Percentiles rank a stretch among this genome's conserved stretches.
phyloP scores from a whole-genome alignment of 1,140 invertebrate species.

The Episyrphus balteatus region DNA sequence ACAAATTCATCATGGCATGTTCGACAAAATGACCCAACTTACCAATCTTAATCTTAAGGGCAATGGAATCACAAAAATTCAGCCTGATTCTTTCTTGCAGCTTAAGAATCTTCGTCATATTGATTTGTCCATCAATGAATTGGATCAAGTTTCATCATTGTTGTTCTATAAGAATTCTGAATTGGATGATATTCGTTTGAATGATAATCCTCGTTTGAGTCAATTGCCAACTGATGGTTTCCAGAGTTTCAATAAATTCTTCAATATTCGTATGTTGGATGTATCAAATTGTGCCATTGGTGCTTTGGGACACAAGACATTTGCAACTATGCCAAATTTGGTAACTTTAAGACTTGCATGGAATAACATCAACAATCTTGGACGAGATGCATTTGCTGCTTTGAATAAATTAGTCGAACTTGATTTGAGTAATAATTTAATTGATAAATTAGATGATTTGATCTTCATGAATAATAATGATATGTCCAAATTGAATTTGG shows the following conservation, averaged over 20 bases:
- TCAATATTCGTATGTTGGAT: constrained; percentile 54
- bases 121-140: constrained; percentile 55
- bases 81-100: constrained; percentile 51
- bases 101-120: constrained; percentile 50
- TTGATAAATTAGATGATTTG: constrained; percentile 44
- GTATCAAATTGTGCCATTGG: constrained; percentile 55
- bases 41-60: constrained; percentile 50
- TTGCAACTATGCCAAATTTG: constrained; percentile 54
- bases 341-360: constrained; percentile 49
- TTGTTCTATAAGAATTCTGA: constrained; percentile 54
- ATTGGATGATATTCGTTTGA: constrained; percentile 53
- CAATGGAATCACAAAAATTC: constrained; percentile 52
- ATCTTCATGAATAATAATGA: constrained; percentile 50
- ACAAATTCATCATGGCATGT: constrained; percentile 50
- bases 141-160: constrained; percentile 49
- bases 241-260: constrained; percentile 42
- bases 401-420: constrained; percentile 49
- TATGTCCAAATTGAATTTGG: constrained; percentile 53
- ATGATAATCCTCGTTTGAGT: constrained; percentile 50
- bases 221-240: constrained; percentile 48
- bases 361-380: constrained; percentile 47
- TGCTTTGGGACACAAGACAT: constrained; percentile 46
- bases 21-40: constrained; percentile 47
- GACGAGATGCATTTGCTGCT: constrained; percentile 27
- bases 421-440: constrained; percentile 55